Base-by-base conservation (phyloP, 2,797 vertebrate species). In the Crypturellus tataupa region DNA sequence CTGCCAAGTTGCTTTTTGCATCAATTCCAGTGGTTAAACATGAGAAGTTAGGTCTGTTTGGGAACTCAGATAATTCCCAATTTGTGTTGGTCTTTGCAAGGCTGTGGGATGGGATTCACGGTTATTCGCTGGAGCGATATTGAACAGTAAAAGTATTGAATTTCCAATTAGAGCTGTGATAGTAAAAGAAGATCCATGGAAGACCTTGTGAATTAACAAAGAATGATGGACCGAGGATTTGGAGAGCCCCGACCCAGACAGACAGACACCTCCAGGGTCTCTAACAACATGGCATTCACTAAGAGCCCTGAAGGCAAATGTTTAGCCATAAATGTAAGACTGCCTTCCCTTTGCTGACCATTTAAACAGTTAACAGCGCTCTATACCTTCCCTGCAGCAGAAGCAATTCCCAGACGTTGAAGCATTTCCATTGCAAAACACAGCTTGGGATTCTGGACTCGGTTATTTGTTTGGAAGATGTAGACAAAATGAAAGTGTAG, bases 401-500 rank as follows among this genome's bases (percentile, higher is more conserved):
- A 87, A 90, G 77, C 80, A 94, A 93, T 97, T 97, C 95, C 94
- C 96, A 97, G 94, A 96, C 80, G 2, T 94, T 96, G 79, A 95
- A 96, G 90, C 79, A 96, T 97, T 96, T 96, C 92, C 96, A 96
- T 93, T 96, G 94, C 93, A 94, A 96, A 96, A 95, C 95, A 96
- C 93, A 97, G 96, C 95, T 97, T 97, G 96, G 86, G 92, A 97
- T 96, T 97, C 97, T 97, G 96, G 92, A 96, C 90, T 86, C 25
- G 0, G 77, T 92, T 96, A 92, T 95, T 94, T 96, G 84, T 96
- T 97, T 96, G 94, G 94, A 96, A 95, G 94, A 95, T 91, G 86
- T 55, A 97, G 95, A 95, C 94, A 95, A 97, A 96, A 96, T 91
- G 96, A 96, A 97, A 97, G 96, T 96, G 94, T 93, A 97, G 95